These are phyloP conservation scores for Tachypleus tridentatus DNA, from an alignment of 1,140 invertebrate genomes.

Conservation along the genomic window DNA sequence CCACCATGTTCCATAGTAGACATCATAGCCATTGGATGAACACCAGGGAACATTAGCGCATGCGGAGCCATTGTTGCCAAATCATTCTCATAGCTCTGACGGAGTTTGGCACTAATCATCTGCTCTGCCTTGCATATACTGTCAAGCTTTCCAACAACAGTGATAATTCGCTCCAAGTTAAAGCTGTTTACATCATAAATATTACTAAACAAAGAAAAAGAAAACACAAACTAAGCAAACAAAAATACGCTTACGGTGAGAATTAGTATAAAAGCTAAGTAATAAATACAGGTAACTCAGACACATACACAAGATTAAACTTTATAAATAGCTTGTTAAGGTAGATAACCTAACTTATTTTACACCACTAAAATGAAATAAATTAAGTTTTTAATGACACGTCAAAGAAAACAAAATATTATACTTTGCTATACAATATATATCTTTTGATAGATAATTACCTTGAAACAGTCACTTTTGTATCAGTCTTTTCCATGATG, in stretches of 20 bases:
- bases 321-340: too few relatives aligned
- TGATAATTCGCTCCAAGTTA: constrained; percentile 90
- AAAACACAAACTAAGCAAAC: too few relatives aligned
- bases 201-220: constrained; percentile 38
- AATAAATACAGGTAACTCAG: too few relatives aligned
- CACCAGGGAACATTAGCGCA: constrained; percentile 83
- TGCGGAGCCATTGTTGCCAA: constrained; percentile 56
- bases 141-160: constrained; percentile 78
- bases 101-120: constrained; percentile 84
- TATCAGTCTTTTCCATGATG: constrained; percentile 96
- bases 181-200: constrained; percentile 88
- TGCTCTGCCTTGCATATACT: constrained; percentile 89
- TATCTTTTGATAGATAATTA: constrained; percentile 24
- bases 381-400: too few relatives aligned
- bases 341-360: too few relatives aligned
- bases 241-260: neutral
- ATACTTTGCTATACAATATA: too few relatives aligned
- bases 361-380: too few relatives aligned
- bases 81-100: constrained; percentile 93
- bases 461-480: constrained; percentile 89
- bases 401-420: too few relatives aligned
- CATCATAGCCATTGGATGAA: constrained; percentile 95
- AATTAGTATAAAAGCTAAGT: too few relatives aligned
- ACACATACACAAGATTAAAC: too few relatives aligned
- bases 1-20: constrained; percentile 60